These are phyloP conservation scores for Lithophane ornitopus DNA, from an alignment of 2,888 invertebrate genomes.

Conservation along the genomic window DNA sequence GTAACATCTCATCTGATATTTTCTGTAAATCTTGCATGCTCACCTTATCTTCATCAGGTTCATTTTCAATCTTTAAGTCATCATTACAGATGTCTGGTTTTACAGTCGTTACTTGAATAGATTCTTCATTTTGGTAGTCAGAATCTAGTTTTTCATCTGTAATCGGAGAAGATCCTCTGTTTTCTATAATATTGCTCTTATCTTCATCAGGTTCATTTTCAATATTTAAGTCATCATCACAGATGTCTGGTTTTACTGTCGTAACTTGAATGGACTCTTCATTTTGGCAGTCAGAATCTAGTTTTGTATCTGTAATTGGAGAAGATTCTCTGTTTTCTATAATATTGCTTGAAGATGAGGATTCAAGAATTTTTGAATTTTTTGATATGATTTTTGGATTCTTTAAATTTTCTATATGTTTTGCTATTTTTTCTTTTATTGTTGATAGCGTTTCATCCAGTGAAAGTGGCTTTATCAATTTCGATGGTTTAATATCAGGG, in stretches of 20 bases:
- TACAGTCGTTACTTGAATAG: slow-evolving; percentile 29
- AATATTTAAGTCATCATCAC: slow-evolving; percentile 8
- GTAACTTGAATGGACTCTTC: slow-evolving; percentile 30
- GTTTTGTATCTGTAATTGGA: slow-evolving; percentile 14
- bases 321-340: slow-evolving; percentile 19
- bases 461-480: slow-evolving; percentile 23
- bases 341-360: slow-evolving; percentile 18
- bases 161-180: slow-evolving; percentile 12
- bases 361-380: neutral
- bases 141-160: slow-evolving; percentile 20
- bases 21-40: slow-evolving; percentile 78
- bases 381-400: slow-evolving; percentile 40
- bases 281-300: slow-evolving; percentile 34
- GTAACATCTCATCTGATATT: slow-evolving; percentile 78
- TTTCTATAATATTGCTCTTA: slow-evolving; percentile 27
- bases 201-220: slow-evolving; percentile 13
- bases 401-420: slow-evolving; percentile 70
- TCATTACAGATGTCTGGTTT: slow-evolving; percentile 14
- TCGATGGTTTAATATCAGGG: slow-evolving; percentile 4
- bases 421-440: slow-evolving; percentile 70
- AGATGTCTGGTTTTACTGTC: slow-evolving; percentile 24
- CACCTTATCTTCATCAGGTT: slow-evolving; percentile 34
- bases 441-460: slow-evolving; percentile 61
- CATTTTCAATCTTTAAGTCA: slow-evolving; percentile 1
- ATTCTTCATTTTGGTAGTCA: slow-evolving; percentile 40